Evolutionary conservation across 2,888 invertebrate species (phyloP).

Genomic region (Cenopis cana): DNA sequence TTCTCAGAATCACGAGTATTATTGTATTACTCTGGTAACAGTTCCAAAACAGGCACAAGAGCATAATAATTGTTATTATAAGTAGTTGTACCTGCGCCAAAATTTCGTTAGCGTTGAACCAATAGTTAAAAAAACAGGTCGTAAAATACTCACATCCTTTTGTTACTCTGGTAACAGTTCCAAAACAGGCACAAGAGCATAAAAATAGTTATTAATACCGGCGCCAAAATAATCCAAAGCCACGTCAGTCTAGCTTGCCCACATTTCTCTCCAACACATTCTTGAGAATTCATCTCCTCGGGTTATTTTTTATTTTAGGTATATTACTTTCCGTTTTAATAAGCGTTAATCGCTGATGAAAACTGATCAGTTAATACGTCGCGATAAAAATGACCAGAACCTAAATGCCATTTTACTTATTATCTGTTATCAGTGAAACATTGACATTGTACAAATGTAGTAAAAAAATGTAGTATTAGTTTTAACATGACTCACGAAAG

Average conservation of each 20-base stretch:
- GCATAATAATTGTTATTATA: conserved; percentile 50
- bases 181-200: conserved; percentile 60
- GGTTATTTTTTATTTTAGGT: background rate
- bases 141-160: conserved; percentile 63
- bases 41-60: conserved; percentile 60
- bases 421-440: background rate
- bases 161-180: conserved; percentile 65
- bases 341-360: background rate
- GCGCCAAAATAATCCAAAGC: conserved; percentile 50
- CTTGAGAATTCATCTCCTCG: conserved; percentile 7
- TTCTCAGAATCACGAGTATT: no score
- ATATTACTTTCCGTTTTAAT: background rate
- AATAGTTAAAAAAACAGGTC: background rate
- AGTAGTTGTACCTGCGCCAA: conserved; percentile 46
- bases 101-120: conserved; percentile 28
- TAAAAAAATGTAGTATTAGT: no score
- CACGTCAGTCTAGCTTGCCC: background rate
- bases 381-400: background rate
- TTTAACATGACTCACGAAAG: no score
- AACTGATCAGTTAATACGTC: background rate
- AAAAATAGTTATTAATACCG: conserved; percentile 49
- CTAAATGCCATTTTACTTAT: background rate
- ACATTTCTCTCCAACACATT: background rate
- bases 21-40: conserved; percentile 69
- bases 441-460: no score